Evolutionary conservation across 2,113 vertebrate species (phyloP), one percentile per base, ranked within the genome.

Genomic region (Aldabrachelys gigantea): DNA sequence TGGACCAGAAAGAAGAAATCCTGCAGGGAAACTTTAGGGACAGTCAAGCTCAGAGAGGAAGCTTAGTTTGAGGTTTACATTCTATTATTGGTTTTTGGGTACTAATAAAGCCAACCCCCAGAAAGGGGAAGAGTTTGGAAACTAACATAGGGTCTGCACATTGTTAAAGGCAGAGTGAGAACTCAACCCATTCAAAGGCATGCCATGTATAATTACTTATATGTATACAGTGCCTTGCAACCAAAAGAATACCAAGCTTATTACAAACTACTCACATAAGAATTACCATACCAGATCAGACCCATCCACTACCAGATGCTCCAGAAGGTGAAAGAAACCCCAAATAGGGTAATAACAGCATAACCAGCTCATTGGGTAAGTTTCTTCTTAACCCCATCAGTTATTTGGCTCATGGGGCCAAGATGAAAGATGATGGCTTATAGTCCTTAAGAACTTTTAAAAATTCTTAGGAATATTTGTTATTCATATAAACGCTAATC

Each of bases 161-260:
- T 94, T 92, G 11, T 47, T 27, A 47, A 78, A 47, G 41, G 65
- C 35, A 38, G 10, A 72, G 17, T 38, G n/a, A 72, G n/a, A 72
- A 72, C 19, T 72, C 65, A 38, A 38, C n/a, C 65, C n/a, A 38
- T 21, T 94, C 89, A 86, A 80, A 90, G 3, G 44, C 89, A 59
- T 95, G 90, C 95, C 91, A 24, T 3, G 52, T n/a, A 81, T 53
- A 84, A 94, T 90, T 65, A 79, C 44, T 80, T 16, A 69, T 78
- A 88, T 82, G 90, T 87, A 84, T 0, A 0, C 3, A 19, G 87
- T 13, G 82, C 90, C 95, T 85, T 54, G 84, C 90, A 93, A 72
- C 80, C 91, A 82, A 53, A 31, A 94, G 87, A 94, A 92, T 16
- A 1, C 3, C 93, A 93, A 89, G 91, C 88, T 89, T 0, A 0